Evolutionary conservation across 2,888 invertebrate genomes (phyloP), one percentile per base, ranked within the genome.

Genomic region (Eupeodes luniger): DNA sequence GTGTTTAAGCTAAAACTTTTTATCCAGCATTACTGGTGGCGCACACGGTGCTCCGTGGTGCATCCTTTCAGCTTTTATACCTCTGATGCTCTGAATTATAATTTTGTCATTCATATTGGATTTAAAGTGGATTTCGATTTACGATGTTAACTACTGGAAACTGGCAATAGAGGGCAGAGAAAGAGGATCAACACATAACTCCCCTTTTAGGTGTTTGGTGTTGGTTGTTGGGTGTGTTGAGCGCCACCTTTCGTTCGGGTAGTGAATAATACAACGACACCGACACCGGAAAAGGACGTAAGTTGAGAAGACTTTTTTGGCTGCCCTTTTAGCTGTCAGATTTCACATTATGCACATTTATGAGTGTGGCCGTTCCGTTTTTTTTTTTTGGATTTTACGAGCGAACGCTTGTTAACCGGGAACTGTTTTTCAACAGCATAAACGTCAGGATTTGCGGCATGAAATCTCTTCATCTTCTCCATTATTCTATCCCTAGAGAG

Each of bases 61-160:
- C 74, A 67, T 83, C 55, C 12, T 34, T 47, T 34, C 47, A 36
- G 51, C 14, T 61, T 49, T 64, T 67, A 47, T 44, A 53, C 40
- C 66, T 61, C 7, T 5, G 49, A 12, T 74, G 49, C 49, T 69
- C 49, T 75, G 67, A 62, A 72, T 77, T 74, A 74, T 62, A 47
- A 44, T 74, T 81, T 74, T 82, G 36, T 64, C 64, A 66, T 81
- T 72, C 34, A 72, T 49, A 85, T 70, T 72, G 85, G 51, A 53
- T 76, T 81, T 67, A 69, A 84, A 84, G 84, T 80, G 61, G 83
- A 74, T 69, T 83, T 79, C 66, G 16, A 49, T 72, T 72, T 72
- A 72, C 72, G 44, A 55, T 55, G 72, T 5, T 40, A 40, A 40
- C 40, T 40, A 40, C 40, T 40, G 40, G 40, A 3, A 40, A 40